phyloP scores from a whole-genome alignment of 2,113 vertebrate genomes.

The Chinchilla lanigera region DNA sequence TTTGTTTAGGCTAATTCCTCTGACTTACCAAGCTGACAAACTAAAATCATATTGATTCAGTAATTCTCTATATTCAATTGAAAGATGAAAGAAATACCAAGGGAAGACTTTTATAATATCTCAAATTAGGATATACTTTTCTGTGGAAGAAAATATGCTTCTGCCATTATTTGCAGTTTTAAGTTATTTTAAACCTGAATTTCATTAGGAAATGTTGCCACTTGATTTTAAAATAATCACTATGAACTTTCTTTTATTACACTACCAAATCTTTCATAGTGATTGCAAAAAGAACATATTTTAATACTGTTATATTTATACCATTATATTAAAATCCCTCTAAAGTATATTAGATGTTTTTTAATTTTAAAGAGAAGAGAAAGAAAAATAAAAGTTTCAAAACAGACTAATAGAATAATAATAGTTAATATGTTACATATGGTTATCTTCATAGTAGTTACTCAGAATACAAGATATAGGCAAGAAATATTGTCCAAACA shows the following conservation, averaged over 20 bases:
- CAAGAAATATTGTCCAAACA: not conserved
- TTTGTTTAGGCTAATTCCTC: slow-evolving; percentile 68
- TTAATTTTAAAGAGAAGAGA: not conserved
- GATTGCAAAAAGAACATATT: not conserved
- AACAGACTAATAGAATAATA: not conserved
- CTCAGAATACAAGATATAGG: not conserved
- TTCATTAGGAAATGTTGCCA: slow-evolving; percentile 24
- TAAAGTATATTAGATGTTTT: not conserved
- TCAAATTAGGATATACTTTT: slow-evolving; percentile 61
- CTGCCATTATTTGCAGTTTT: slow-evolving; percentile 67
- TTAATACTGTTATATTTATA: not conserved
- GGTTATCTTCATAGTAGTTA: not conserved
- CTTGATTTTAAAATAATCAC: slow-evolving; percentile 45
- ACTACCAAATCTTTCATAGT: not conserved
- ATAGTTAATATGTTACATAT: not conserved
- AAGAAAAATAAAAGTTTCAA: not conserved
- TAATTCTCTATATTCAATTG: not conserved
- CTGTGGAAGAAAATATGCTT: slow-evolving; percentile 50
- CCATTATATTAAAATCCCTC: not conserved
- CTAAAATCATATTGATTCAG: slow-evolving; percentile 51
- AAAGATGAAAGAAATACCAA: slow-evolving; percentile 16
- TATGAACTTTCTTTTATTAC: slow-evolving; percentile 5
- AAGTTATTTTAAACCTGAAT: slow-evolving; percentile 26
- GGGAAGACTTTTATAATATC: slow-evolving; percentile 50
- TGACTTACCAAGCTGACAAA: slow-evolving; percentile 18